Evolutionary conservation across 2,113 vertebrate species (phyloP).

Genomic region (Neopipo cinnamomea): DNA sequence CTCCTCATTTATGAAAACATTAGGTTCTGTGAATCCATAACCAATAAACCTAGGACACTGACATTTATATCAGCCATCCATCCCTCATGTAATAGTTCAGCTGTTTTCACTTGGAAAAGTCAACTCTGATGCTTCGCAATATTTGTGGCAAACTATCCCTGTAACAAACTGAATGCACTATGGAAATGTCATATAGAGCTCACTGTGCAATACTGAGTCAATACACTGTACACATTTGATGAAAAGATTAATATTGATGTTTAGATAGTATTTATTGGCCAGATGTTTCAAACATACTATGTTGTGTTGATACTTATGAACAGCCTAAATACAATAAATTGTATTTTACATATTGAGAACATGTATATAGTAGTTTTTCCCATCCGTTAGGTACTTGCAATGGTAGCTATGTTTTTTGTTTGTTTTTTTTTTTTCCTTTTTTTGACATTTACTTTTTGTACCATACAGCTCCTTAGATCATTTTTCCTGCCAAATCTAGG

Average conservation of each 20-base stretch:
- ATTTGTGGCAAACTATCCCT: constrained; percentile 42
- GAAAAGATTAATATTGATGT: constrained; percentile 10
- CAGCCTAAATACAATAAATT: constrained; percentile 72
- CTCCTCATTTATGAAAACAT: constrained; percentile 10
- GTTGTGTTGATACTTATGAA: constrained; percentile 46
- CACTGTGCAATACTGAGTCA: constrained; percentile 42
- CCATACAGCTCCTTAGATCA: background rate
- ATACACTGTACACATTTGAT: constrained; percentile 32
- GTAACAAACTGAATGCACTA: constrained; percentile 17
- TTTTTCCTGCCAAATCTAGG: background rate
- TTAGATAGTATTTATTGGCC: constrained; percentile 60
- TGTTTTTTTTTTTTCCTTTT: rapidly evolving
- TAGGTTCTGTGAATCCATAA: constrained; percentile 20
- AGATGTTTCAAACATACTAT: constrained; percentile 50
- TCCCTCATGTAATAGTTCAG: background rate
- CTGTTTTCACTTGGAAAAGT: constrained; percentile 35
- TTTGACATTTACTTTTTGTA: background rate
- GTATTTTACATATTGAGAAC: constrained; percentile 73
- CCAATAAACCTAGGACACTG: background rate
- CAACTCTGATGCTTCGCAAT: constrained; percentile 23
- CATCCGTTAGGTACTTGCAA: background rate
- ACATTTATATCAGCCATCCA: background rate
- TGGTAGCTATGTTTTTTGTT: background rate
- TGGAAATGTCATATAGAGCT: constrained; percentile 26
- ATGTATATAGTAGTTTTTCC: background rate